A percentile compares a stretch with the other conserved stretches of the same genome.
Evolutionary conservation across 2,888 invertebrate genomes (phyloP).

Genomic region (Ryuthela nishihirai): DNA sequence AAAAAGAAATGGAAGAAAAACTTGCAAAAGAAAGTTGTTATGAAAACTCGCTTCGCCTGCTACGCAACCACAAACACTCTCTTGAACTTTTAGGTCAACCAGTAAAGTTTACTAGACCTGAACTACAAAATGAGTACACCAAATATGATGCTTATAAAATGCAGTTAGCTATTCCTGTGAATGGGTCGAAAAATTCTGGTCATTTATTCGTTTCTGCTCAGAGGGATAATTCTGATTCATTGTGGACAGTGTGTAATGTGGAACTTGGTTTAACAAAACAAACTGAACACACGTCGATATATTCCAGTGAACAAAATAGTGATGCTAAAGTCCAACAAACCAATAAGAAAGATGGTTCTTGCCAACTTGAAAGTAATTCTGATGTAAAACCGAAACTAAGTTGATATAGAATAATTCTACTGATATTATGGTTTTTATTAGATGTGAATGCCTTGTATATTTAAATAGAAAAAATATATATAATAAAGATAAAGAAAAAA

Average conservation of each 20-base stretch:
- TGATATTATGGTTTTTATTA: no score
- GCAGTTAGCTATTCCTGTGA: slow-evolving; percentile 63
- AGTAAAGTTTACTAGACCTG: slow-evolving; percentile 62
- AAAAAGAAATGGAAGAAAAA: slow-evolving; percentile 3
- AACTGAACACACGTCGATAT: no score
- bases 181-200: slow-evolving; percentile 65
- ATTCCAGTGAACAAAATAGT: no score
- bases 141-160: slow-evolving; percentile 58
- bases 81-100: slow-evolving; percentile 67
- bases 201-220: slow-evolving; percentile 62
- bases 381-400: no score
- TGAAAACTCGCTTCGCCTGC: slow-evolving; percentile 60
- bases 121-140: slow-evolving; percentile 53
- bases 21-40: slow-evolving; percentile 55
- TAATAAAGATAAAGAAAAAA: no score
- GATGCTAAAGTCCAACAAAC: no score
- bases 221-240: slow-evolving; percentile 50
- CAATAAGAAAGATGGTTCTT: no score
- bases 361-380: no score
- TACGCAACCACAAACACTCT: slow-evolving; percentile 61
- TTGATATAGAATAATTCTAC: no score
- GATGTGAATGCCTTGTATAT: no score
- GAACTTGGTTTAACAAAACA: slow-evolving; percentile 66
- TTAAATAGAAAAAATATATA: no score
- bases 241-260: slow-evolving; percentile 61